Conservation (phyloP, 2,888 invertebrate genomes). For the Diabrotica balteata region DNA sequence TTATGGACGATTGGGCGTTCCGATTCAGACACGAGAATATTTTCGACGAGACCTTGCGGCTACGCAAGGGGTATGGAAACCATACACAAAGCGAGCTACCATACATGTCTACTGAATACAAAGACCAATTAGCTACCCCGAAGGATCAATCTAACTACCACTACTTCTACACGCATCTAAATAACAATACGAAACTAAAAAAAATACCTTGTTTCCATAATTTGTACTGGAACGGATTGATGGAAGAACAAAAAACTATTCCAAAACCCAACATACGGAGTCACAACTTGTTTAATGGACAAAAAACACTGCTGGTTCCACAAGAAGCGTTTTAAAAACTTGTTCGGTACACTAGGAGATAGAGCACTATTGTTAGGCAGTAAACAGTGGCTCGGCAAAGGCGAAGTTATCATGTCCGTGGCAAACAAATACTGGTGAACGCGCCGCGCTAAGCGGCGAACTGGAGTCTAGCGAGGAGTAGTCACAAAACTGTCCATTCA, state of each 20-base stretch:
- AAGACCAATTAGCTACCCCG: too few relatives aligned
- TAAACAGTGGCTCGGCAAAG: slow-evolving; percentile 61
- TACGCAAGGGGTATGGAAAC: slow-evolving; percentile 4
- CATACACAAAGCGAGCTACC: neutral
- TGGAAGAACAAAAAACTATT: slow-evolving; percentile 56
- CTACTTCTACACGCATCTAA: neutral
- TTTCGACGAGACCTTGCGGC: slow-evolving; percentile 7
- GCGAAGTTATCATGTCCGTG: slow-evolving; percentile 64
- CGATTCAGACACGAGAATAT: slow-evolving; percentile 10
- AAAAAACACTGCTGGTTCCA: slow-evolving; percentile 57
- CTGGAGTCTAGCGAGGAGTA: neutral
- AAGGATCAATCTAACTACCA: neutral
- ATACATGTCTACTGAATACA: neutral
- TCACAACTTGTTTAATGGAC: slow-evolving; percentile 52
- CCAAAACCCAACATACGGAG: slow-evolving; percentile 60
- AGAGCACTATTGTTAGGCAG: slow-evolving; percentile 57
- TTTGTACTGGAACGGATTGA: slow-evolving; percentile 50
- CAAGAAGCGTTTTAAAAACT: slow-evolving; percentile 53
- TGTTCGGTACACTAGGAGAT: slow-evolving; percentile 33
- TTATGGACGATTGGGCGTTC: slow-evolving; percentile 33
- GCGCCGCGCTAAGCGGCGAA: slow-evolving; percentile 14
- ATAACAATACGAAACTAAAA: slow-evolving; percentile 7
- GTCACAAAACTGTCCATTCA: slow-evolving; percentile 13
- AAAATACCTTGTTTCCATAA: slow-evolving; percentile 57
- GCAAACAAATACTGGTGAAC: slow-evolving; percentile 59